phyloP scores from a whole-genome alignment of 2,797 vertebrate genomes.

The Cirrhinus mrigala region DNA sequence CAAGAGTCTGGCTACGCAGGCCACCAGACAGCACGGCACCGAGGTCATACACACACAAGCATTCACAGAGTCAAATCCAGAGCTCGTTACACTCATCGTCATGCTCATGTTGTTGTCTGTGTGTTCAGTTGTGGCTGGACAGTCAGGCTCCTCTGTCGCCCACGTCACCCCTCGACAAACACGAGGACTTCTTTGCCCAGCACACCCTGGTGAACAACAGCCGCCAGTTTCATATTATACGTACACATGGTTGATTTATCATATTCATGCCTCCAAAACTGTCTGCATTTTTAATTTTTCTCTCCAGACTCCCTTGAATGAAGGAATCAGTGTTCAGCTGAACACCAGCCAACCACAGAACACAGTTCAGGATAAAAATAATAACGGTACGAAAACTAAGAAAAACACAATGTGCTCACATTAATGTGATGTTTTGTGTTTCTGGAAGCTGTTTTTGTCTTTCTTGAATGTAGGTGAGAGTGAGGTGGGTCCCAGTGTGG shows the following conservation, averaged over 20 bases:
- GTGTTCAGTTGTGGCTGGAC: conserved; percentile 82
- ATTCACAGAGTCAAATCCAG: no score
- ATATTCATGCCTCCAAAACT: background rate
- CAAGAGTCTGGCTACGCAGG: conserved; percentile 85
- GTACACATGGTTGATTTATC: background rate
- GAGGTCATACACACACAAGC: conserved; percentile 71
- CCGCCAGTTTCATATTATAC: background rate
- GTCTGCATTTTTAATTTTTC: background rate
- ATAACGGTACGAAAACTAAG: conserved; percentile 69
- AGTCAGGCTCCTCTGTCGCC: conserved; percentile 79
- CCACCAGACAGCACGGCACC: conserved; percentile 88
- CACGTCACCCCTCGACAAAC: conserved; percentile 83
- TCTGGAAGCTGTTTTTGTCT: background rate
- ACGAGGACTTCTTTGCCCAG: conserved; percentile 92
- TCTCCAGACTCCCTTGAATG: conserved; percentile 58
- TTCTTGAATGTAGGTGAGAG: background rate
- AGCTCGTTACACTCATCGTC: no score
- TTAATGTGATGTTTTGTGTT: background rate
- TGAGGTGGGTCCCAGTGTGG: conserved; percentile 18
- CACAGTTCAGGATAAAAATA: conserved; percentile 61
- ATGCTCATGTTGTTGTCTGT: background rate
- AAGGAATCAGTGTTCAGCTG: conserved; percentile 63
- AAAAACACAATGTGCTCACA: background rate
- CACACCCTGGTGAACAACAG: conserved; percentile 75
- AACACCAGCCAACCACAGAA: conserved; percentile 64